Evolutionary conservation across 2,888 invertebrate genomes (phyloP), one percentile per base, ranked within the genome.

Genomic region (Branchinecta sandiegonensis): DNA sequence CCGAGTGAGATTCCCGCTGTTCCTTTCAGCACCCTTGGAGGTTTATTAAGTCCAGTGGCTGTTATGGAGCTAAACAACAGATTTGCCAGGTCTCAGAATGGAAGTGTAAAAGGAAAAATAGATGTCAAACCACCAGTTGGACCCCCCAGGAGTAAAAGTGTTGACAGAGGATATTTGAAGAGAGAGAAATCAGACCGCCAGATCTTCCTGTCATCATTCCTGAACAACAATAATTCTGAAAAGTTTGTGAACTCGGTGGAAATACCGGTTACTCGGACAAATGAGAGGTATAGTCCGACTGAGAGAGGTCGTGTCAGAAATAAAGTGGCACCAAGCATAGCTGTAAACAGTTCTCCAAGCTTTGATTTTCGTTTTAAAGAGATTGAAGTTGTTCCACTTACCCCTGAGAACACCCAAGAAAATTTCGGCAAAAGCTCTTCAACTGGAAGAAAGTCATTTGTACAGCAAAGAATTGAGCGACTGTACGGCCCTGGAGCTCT

Each of bases 401-500:
- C 67, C 48, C 47, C 69, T 12, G 48, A 48, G 4, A 48, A 47
- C 48, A 66, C 47, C 10, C 46, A 47, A 23, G 65, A 65, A 63
- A 50, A 65, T 46, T 47, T 66, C 0, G 12, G n/a, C 48, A 56
- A 48, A 14, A 65, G 50, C 48, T 71, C 66, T 70, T 70, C 66
- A 67, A 68, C 47, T 69, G 68, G 64, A 69, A 71, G 71, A 64
- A 82, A 81, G 72, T 82, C 91, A 66, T 90, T 92, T 75, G 90
- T 93, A 65, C 89, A 92, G 75, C 91, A 92, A 75, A 83, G 91
- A 65, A 91, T 93, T 1, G 93, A 93, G 75, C 82, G 92, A 67
- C 79, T 93, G 3, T 93, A 92, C 76, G 93, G 93, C 0, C 90
- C 90, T 7, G 89, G 90, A 7, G 90, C 91, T 2, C 77, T 91